These are phyloP conservation scores for Hirtodrosophila cameraria DNA, from an alignment of 2,888 invertebrate genomes.

Conservation along the genomic window DNA sequence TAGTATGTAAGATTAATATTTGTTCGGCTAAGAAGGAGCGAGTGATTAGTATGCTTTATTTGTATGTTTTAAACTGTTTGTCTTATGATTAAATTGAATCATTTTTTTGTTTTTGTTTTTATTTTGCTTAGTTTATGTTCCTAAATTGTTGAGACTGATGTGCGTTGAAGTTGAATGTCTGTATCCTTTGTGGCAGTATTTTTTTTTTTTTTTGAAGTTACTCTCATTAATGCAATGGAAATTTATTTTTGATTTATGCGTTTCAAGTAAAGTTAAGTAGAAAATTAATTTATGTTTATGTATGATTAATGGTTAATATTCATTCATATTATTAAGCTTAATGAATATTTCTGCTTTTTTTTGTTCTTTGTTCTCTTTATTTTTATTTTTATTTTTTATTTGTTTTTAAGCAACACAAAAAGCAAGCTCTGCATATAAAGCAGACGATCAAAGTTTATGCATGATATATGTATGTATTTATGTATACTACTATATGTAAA, in stretches of 20 bases:
- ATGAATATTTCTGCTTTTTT: constrained; percentile 17
- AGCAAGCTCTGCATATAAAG: constrained; percentile 30
- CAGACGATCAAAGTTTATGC: constrained; percentile 41
- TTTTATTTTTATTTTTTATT: background rate
- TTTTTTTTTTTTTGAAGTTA: background rate
- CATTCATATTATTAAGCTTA: constrained; percentile 32
- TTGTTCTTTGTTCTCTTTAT: background rate
- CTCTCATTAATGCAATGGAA: constrained; percentile 41
- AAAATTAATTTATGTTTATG: constrained; percentile 65
- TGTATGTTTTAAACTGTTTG: constrained; percentile 74
- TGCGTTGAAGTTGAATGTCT: constrained; percentile 75
- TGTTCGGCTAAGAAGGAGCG: constrained; percentile 73
- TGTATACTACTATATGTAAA: too few relatives aligned
- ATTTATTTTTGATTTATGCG: constrained; percentile 72
- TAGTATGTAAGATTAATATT: constrained; percentile 58
- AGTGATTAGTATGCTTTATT: constrained; percentile 77
- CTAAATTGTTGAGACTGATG: constrained; percentile 38
- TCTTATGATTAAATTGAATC: constrained; percentile 37
- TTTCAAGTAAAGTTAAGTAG: constrained; percentile 72
- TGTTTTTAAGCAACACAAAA: constrained; percentile 43
- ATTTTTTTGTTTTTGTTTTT: constrained; percentile 1
- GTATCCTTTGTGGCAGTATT: constrained; percentile 9
- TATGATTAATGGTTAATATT: constrained; percentile 57
- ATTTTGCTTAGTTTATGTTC: constrained; percentile 49
- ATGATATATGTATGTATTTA: constrained; percentile 42